Evolutionary conservation across 2,888 invertebrate species (phyloP).

Genomic region (Abrostola triplasia): DNA sequence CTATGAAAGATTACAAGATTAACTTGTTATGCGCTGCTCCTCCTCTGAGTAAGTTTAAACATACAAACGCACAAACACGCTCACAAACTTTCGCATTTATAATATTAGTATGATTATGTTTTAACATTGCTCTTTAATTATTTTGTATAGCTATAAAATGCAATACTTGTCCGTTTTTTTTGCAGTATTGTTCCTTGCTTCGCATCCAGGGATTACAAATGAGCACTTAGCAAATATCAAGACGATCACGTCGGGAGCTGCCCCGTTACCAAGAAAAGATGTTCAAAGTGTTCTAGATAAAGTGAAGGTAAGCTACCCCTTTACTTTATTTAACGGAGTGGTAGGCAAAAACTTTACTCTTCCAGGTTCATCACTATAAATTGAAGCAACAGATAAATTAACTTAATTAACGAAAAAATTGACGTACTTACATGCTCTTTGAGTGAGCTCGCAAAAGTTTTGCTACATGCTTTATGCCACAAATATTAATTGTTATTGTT

Average conservation of each 20-base stretch:
- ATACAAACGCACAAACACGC: no score
- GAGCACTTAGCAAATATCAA: slow-evolving; percentile 88
- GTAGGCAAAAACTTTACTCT: background rate
- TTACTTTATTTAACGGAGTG: background rate
- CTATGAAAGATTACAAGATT: slow-evolving; percentile 89
- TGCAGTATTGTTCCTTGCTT: slow-evolving; percentile 90
- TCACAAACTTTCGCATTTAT: no score
- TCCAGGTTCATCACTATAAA: background rate
- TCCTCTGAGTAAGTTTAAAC: slow-evolving; percentile 89
- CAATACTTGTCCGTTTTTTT: slow-evolving; percentile 3
- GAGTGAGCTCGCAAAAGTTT: no score
- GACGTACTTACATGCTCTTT: no score
- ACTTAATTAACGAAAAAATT: no score
- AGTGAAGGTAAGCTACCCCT: slow-evolving; percentile 64
- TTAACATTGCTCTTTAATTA: background rate
- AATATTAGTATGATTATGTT: slow-evolving; percentile 4
- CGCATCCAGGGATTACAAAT: slow-evolving; percentile 88
- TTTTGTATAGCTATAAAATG: background rate
- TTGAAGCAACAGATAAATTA: no score
- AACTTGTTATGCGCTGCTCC: slow-evolving; percentile 91
- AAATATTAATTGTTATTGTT: no score
- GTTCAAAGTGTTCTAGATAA: slow-evolving; percentile 84
- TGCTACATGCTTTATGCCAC: no score
- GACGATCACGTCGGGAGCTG: slow-evolving; percentile 89
- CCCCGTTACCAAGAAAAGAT: slow-evolving; percentile 89